Evolutionary conservation across 92 coral and sea anemone genomes (phyloP), one percentile per base, ranked within the genome.

Genomic region (Plumapathes pennacea): DNA sequence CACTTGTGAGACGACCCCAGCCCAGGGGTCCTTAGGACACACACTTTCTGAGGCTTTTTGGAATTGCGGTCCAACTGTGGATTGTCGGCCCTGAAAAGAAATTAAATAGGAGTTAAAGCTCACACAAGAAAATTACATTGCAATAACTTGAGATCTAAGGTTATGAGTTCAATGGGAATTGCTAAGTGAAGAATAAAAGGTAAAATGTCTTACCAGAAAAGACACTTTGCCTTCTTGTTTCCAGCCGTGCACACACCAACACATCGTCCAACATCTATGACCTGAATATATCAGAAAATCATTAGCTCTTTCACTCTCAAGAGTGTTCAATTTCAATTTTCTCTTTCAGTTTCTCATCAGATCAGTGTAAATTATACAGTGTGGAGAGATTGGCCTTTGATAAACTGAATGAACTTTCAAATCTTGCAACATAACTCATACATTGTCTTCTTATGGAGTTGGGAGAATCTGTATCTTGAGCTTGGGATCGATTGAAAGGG

Each of bases 211-310:
- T 29, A 62, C 80, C 71, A 62, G 38, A 50, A 57, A 29, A 72
- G 38, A 23, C 80, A 72, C 28, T 46, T 41, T 4, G 24, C 46
- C 4, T 32, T 49, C 46, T 20, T 40, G 27, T 72, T 72, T 27
- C 26, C 62, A 10, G 14, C 11, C 17, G 38, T 15, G 33, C 80
- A 62, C 27, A 53, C 48, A 15, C 80, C 80, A 21, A 27, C 19
- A 33, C 80, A 72, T 13, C 56, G 70, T 7, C 80, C 80, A 39
- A 72, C 45, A 52, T 72, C 80, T 24, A 61, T 15, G 1, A 72
- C 62, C 80, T 72, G 22, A 7, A 20, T 9, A 57, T 10, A 54
- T 2, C 9, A 2, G 42, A 53, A 52, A 19, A 18, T 5, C 4
- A 5, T 41, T 8, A 25, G 1, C 22, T 4, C 22, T 42, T 1